Evolutionary conservation across 2,113 vertebrate genomes (phyloP).

Genomic region (Vimba vimba): DNA sequence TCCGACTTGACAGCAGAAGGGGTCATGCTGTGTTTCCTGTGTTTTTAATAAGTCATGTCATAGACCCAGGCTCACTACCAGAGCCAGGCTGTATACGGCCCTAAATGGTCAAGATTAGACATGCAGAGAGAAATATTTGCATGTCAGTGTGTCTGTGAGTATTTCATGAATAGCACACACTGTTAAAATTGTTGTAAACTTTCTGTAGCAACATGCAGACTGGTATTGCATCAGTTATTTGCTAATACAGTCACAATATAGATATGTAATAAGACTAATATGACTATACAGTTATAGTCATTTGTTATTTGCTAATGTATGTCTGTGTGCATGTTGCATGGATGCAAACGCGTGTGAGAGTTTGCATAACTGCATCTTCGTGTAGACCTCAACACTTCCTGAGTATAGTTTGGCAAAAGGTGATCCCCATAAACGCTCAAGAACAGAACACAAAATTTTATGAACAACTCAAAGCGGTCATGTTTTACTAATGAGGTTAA

Average conservation of each 20-base stretch:
- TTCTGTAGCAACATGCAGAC: not conserved
- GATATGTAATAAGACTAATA: too few species aligned
- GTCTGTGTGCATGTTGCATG: not conserved
- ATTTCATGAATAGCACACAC: not conserved
- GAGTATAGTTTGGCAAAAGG: not conserved
- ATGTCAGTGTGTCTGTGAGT: not conserved
- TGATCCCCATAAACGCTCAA: not conserved
- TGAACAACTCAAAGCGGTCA: not conserved
- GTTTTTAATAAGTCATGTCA: not conserved
- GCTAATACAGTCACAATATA: not conserved
- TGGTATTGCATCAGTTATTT: conserved; percentile 10
- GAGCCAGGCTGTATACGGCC: not conserved
- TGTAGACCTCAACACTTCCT: conserved; percentile 7
- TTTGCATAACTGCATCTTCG: not conserved
- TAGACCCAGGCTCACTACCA: not conserved
- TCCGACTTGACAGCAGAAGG: not conserved
- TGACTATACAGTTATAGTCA: too few species aligned
- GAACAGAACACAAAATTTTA: not conserved
- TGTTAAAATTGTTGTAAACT: not conserved
- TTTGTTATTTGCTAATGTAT: not conserved
- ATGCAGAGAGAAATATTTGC: not conserved
- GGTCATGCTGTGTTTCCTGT: not conserved
- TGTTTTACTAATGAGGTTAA: not conserved
- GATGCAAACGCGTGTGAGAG: not conserved
- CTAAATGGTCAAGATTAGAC: not conserved